Base-by-base conservation (phyloP, 2,888 invertebrate genomes). In the Acanthacorydalis orientalis region DNA sequence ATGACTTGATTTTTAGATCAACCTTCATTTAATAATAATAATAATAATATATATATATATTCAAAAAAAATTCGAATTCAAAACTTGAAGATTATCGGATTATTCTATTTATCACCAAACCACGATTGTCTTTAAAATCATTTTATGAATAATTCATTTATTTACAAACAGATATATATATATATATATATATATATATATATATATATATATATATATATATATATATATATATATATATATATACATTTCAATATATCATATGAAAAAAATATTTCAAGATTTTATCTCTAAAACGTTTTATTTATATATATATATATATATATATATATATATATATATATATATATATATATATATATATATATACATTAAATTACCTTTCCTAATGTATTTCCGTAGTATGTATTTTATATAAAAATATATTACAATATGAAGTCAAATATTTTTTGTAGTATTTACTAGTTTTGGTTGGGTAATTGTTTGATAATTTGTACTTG, bases 241-340 rank as follows among this genome's bases (percentile, higher is more conserved):
- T 23, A 6, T 23, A 23, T 23, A 6, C 6, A 23, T 23, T 23
- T 23, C 23, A 23, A 23, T 23, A 23, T 23, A 6, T 23, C 23
- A 23, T 23, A 23, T 23, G 23, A 23, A 23, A 23, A 23, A 23
- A 23, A 23, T 23, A 6, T 23, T 23, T 23, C 6, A 23, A 23
- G 23, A 23, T 23, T 23, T 4, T 23, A 23, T 23, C 23, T 23
- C 6, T 2, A 23, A 23, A 23, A 23, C 23, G 6, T 23, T 23
- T 4, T 23, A 23, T 23, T 9, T 40, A 40, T 40, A 40, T 40
- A 40, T 40, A n/a, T 40, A 40, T 40, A n/a, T 40, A 40, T 40
- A 40, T 40, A 40, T 40, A 40, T 40, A 40, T 40, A 40, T 40
- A 40, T 40, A 40, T 40, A 40, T 40, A 40, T 40, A 40, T 40